Conservation (phyloP, 2,888 invertebrate genomes). For the Morpho deidamia region DNA sequence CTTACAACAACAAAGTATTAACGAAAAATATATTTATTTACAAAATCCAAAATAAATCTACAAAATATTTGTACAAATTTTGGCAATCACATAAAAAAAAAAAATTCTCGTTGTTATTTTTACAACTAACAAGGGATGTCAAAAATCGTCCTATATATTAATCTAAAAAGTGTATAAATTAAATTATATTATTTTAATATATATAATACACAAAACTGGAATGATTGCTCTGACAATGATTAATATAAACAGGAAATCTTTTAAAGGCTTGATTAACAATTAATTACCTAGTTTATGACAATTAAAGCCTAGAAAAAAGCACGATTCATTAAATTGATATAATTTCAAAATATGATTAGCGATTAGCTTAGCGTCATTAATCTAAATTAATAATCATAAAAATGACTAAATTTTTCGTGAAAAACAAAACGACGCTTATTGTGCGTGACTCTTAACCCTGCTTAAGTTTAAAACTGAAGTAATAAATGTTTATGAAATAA, state of each 20-base stretch:
- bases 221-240: slow-evolving; percentile 2
- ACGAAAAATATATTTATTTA: slow-evolving; percentile 39
- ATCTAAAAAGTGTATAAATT: background rate
- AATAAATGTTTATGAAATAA: background rate
- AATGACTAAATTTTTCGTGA: background rate
- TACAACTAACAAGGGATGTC: slow-evolving; percentile 29
- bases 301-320: slow-evolving; percentile 33
- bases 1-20: background rate
- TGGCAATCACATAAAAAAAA: slow-evolving; percentile 35
- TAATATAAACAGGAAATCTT: slow-evolving; percentile 3
- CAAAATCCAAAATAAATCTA: slow-evolving; percentile 39
- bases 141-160: slow-evolving; percentile 18
- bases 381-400: background rate
- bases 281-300: slow-evolving; percentile 31
- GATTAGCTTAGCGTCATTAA: background rate
- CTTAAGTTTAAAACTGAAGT: slow-evolving; percentile 22
- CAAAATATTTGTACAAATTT: slow-evolving; percentile 44
- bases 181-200: background rate
- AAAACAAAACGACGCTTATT: slow-evolving; percentile 36
- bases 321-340: slow-evolving; percentile 33
- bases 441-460: slow-evolving; percentile 63
- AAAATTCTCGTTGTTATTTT: slow-evolving; percentile 19
- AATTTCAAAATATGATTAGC: slow-evolving; percentile 24
- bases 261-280: background rate
- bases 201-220: slow-evolving; percentile 7